phyloP scores from a whole-genome alignment of 1,140 invertebrate species.

The Aphelinus certus region DNA sequence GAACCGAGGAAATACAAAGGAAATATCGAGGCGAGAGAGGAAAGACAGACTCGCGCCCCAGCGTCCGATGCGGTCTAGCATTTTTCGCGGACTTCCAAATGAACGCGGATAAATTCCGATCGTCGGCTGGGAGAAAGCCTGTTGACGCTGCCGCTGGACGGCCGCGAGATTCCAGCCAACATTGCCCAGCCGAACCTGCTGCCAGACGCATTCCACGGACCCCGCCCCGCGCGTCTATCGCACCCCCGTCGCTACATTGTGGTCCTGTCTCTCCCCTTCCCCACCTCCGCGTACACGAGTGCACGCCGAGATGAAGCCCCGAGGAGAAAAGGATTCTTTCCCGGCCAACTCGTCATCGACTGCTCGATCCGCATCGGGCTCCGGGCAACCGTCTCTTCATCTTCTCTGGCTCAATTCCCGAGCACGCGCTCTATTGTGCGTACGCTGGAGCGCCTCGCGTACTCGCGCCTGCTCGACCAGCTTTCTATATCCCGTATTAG shows the following conservation, averaged over 20 bases:
- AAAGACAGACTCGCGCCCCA: neutral
- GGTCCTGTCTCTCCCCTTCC: constrained; percentile 31
- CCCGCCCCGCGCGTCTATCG: neutral
- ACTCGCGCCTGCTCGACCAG: no score
- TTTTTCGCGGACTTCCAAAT: constrained; percentile 33
- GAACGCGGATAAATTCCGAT: constrained; percentile 37
- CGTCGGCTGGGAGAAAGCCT: constrained; percentile 1
- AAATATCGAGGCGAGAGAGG: neutral
- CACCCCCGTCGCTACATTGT: no score
- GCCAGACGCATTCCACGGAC: no score
- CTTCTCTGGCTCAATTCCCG: no score
- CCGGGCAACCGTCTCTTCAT: no score
- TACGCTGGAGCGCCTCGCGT: no score
- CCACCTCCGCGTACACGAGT: neutral
- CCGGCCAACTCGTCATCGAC: constrained; percentile 11
- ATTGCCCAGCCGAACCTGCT: constrained; percentile 5
- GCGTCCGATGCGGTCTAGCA: neutral
- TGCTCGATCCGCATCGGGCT: neutral
- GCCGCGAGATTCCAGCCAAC: constrained; percentile 19
- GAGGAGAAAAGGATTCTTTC: neutral
- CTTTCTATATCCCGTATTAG: constrained; percentile 3
- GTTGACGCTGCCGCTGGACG: neutral
- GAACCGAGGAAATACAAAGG: neutral
- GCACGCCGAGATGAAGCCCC: neutral
- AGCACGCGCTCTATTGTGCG: no score